Base-by-base conservation (phyloP, 2,797 vertebrate genomes). In the Rhabdomys pumilio region DNA sequence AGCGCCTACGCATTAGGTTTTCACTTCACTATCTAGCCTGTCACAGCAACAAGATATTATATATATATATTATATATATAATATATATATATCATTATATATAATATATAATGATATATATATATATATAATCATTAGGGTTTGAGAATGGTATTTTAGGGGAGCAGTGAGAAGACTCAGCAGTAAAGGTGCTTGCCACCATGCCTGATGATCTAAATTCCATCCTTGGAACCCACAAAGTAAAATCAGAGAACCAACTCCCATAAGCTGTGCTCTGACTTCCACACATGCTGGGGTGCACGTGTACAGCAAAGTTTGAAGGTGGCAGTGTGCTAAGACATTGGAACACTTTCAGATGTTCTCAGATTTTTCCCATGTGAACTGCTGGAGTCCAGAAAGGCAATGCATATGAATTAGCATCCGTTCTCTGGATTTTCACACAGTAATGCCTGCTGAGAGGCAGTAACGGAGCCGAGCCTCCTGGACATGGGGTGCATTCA, bases 141-240 rank as follows among this genome's bases (percentile, higher is more conserved):
- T 75, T 73, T 84, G 72, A 63, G 86, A 95, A 90, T 92, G 22
- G 7, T 34, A 76, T 77, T 85, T 96, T 72, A 53, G 29, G 24
- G 15, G 12, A 72, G 13, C 7, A 15, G 3, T 34, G 69, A 72
- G 50, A 87, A 22, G 55, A 2, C 10, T 89, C 10, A 22, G 53
- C 55, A 88, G n/a, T 57, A 59, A 75, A 75, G 26, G 5, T 26
- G 3, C 38, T 61, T 76, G 72, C 38, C 55, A 13, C 17, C 55
- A 59, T 22, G 3, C 65, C 65, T 55, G 65, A 55, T 17, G 0
- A n/a, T 53, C 44, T 55, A 26, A 50, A 67, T 72, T 55, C 13
- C 67, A 72, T 69, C 34, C 34, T 38, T 72, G 20, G 50, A 41
- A 34, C 24, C 50, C n/a, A 65, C 47, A 72, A 26, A 15, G 50